Conservation (phyloP, 2,113 vertebrate species). For the Lophotis ruficrista region DNA sequence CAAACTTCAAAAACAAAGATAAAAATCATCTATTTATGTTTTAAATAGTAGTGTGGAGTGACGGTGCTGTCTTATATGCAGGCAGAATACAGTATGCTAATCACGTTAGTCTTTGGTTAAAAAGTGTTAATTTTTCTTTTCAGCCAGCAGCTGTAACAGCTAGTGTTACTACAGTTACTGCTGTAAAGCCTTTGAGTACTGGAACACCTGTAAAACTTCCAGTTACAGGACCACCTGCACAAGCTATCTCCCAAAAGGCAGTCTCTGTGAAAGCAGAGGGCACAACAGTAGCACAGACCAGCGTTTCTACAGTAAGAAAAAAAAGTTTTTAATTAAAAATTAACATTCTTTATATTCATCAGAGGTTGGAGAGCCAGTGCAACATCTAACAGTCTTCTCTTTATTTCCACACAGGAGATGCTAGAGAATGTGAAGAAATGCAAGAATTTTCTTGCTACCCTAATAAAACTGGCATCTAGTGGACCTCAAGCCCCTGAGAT, state of each 20-base stretch:
- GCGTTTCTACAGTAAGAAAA: slow-evolving; percentile 72
- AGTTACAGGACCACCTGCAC: slow-evolving; percentile 57
- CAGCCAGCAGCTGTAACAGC: slow-evolving; percentile 71
- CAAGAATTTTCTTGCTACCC: slow-evolving; percentile 93
- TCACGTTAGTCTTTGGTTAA: slow-evolving; percentile 5
- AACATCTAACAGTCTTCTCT: slow-evolving; percentile 11
- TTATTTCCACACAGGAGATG: slow-evolving; percentile 76
- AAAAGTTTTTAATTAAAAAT: slow-evolving; percentile 23
- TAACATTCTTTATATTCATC: slow-evolving; percentile 44
- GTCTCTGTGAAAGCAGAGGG: slow-evolving; percentile 65
- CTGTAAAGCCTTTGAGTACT: slow-evolving; percentile 67
- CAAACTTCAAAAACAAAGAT: not conserved
- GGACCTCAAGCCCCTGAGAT: slow-evolving; percentile 86
- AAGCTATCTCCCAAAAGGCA: slow-evolving; percentile 52
- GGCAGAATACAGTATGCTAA: not conserved
- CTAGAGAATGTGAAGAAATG: slow-evolving; percentile 97
- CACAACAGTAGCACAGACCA: slow-evolving; percentile 54
- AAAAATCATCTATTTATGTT: not conserved
- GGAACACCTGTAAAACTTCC: slow-evolving; percentile 70
- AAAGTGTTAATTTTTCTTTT: slow-evolving; percentile 65
- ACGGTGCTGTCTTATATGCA: not conserved
- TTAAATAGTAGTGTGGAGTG: not conserved
- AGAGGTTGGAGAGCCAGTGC: slow-evolving; percentile 24
- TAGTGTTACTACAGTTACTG: slow-evolving; percentile 63
- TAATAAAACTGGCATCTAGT: slow-evolving; percentile 92